These are phyloP conservation scores for Oreotrochilus melanogaster DNA, from an alignment of 2,113 vertebrate species.

Conservation along the genomic window DNA sequence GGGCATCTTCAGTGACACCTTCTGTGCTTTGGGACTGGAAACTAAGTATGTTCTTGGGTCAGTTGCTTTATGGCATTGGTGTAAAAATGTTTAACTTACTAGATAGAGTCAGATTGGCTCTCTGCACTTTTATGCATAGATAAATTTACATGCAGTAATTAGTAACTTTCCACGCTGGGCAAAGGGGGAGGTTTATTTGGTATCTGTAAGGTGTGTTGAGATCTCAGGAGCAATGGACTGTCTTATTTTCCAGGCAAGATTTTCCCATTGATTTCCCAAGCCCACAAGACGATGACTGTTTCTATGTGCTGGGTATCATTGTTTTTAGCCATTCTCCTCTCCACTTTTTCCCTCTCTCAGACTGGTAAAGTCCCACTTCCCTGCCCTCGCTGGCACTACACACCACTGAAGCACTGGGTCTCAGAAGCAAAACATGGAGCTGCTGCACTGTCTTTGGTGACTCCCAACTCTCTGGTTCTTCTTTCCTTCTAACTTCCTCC, in stretches of 20 bases:
- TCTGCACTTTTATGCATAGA: background rate
- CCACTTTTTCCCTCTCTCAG: background rate
- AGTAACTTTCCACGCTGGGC: background rate
- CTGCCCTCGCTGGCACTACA: background rate
- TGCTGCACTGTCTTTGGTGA: background rate
- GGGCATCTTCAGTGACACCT: background rate
- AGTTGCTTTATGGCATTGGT: background rate
- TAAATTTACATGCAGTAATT: background rate
- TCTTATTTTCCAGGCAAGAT: background rate
- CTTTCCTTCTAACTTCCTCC: background rate
- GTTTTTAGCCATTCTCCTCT: background rate
- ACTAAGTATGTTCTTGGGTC: background rate
- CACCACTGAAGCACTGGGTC: background rate
- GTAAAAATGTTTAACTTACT: background rate
- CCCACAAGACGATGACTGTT: background rate
- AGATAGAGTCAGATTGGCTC: background rate
- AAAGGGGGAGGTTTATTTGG: background rate
- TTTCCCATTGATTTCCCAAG: background rate
- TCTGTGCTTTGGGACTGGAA: background rate
- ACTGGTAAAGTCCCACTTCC: background rate
- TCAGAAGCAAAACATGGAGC: background rate
- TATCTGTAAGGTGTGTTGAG: background rate
- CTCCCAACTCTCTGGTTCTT: rapidly evolving
- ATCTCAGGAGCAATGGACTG: background rate
- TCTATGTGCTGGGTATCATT: background rate